Evolutionary conservation across 2,113 vertebrate species (phyloP).

Genomic region (Eulemur rufifrons): DNA sequence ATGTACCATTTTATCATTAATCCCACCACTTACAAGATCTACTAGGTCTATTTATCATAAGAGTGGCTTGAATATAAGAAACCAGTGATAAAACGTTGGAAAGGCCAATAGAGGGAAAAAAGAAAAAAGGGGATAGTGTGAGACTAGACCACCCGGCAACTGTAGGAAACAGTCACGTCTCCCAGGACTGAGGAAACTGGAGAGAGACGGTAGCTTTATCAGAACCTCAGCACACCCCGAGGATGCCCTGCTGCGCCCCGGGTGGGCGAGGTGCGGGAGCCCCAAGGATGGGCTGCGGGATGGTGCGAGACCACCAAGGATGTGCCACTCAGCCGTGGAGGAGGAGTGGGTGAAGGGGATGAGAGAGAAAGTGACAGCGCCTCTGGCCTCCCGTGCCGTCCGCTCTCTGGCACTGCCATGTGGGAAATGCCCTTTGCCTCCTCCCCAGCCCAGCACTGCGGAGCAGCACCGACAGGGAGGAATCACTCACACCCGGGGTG

Average conservation of each 20-base stretch:
- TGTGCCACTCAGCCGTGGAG: not conserved
- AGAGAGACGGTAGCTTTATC: not conserved
- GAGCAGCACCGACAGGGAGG: fast-evolving
- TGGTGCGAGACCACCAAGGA: not conserved
- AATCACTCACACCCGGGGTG: fast-evolving
- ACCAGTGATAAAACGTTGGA: no score
- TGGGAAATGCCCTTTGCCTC: not conserved
- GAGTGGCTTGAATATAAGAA: not conserved
- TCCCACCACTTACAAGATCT: not conserved
- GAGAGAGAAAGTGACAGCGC: fast-evolving
- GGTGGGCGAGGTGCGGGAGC: fast-evolving
- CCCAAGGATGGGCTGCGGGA: no score
- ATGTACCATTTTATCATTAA: not conserved
- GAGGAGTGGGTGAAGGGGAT: not conserved
- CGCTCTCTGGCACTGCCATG: not conserved
- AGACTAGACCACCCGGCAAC: not conserved
- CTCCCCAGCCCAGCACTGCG: not conserved
- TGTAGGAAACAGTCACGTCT: no score
- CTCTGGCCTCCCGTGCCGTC: no score
- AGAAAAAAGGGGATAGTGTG: not conserved
- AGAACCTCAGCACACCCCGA: no score
- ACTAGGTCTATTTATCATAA: not conserved
- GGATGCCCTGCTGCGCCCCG: fast-evolving
- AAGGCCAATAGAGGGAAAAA: not conserved
- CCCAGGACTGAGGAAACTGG: not conserved